Conservation (phyloP, 2,888 invertebrate species). For the Erpobdella octoculata region DNA sequence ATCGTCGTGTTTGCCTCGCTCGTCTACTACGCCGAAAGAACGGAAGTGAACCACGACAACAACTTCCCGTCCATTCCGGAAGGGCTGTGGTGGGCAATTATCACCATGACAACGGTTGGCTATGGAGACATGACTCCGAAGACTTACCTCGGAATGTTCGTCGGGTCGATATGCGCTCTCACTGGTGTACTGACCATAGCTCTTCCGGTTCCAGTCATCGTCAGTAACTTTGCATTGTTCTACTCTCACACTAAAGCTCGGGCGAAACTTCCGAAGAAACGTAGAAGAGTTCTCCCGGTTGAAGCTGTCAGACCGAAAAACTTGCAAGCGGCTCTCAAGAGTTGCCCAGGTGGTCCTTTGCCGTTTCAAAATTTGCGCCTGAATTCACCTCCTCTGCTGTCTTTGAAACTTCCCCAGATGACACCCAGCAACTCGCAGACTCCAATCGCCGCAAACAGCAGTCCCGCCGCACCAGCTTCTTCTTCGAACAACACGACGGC, state of each 20-base stretch:
- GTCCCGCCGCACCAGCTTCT: neutral
- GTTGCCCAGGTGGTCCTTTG: conserved; percentile 57
- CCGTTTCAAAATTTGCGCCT: conserved; percentile 22
- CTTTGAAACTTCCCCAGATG: conserved; percentile 7
- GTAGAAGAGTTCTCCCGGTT: conserved; percentile 77
- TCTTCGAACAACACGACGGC: neutral
- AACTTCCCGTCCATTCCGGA: conserved; percentile 87
- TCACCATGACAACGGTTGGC: conserved; percentile 88
- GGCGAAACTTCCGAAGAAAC: conserved; percentile 83
- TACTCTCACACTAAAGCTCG: conserved; percentile 95
- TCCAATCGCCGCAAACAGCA: neutral
- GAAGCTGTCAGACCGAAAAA: conserved; percentile 58
- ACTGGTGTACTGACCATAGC: conserved; percentile 87
- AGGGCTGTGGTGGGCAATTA: conserved; percentile 93
- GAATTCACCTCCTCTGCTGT: conserved; percentile 15
- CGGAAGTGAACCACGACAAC: conserved; percentile 85
- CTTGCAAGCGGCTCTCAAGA: conserved; percentile 45
- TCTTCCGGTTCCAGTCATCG: conserved; percentile 87
- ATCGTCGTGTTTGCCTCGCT: conserved; percentile 91
- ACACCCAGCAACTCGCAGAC: neutral
- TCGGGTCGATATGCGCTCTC: conserved; percentile 82
- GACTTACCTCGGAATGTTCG: conserved; percentile 88
- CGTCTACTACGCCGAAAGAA: conserved; percentile 88
- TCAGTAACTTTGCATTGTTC: conserved; percentile 93
- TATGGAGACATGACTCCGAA: conserved; percentile 93